phyloP scores from a whole-genome alignment of 1,140 invertebrate species.

The Pseudachorutes palmiensis region DNA sequence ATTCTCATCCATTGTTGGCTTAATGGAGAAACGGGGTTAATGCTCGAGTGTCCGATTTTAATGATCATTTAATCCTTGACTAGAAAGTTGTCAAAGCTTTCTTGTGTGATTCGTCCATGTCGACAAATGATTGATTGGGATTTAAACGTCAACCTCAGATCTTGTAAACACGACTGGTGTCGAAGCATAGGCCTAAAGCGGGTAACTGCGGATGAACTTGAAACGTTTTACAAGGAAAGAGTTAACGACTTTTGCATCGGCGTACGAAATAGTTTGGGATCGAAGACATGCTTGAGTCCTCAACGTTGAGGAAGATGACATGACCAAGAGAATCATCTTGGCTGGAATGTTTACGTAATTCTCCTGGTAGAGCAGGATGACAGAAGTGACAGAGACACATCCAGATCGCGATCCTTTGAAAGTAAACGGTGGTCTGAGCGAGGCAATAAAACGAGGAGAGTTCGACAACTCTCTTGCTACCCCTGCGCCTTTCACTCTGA shows the following conservation, averaged over 20 bases:
- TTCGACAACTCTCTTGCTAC: too few species aligned
- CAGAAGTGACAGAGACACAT: constrained; percentile 4
- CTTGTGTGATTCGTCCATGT: too few species aligned
- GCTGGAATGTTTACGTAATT: constrained; percentile 4
- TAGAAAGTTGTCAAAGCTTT: too few species aligned
- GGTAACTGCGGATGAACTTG: too few species aligned
- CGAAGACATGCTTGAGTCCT: background rate
- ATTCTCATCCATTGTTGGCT: background rate
- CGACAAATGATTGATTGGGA: too few species aligned
- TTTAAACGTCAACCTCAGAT: too few species aligned
- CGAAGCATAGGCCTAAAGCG: too few species aligned
- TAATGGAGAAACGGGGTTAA: background rate
- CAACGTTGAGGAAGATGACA: constrained; percentile 1
- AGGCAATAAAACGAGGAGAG: constrained; percentile 2
- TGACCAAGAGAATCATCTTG: background rate
- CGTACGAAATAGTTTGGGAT: background rate
- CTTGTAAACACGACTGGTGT: too few species aligned
- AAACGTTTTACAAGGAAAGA: too few species aligned
- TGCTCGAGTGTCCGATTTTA: background rate
- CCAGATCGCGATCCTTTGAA: background rate
- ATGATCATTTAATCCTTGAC: background rate
- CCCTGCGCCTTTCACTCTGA: background rate
- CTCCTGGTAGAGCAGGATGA: background rate
- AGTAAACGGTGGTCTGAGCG: background rate
- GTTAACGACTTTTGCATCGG: background rate